Conservation (phyloP, 2,888 invertebrate species). For the Rhingia campestris region DNA sequence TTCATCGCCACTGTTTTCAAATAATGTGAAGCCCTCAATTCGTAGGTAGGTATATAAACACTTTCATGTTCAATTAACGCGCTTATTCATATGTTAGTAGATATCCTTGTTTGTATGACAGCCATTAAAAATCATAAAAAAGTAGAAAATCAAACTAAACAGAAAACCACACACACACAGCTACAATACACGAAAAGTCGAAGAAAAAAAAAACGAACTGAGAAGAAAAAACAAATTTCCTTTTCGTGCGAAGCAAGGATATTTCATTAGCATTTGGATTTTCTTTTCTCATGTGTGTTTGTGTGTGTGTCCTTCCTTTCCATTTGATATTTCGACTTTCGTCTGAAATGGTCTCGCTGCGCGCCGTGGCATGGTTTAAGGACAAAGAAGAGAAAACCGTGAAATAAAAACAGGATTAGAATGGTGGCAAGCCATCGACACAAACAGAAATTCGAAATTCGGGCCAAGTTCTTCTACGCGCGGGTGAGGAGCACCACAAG, state of each 20-base stretch:
- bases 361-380: background rate
- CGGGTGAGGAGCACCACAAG: background rate
- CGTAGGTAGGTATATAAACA: conserved; percentile 15
- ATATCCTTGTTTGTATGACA: background rate
- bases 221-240: conserved; percentile 50
- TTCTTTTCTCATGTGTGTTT: conserved; percentile 29
- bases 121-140: conserved; percentile 61
- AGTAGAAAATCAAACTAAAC: conserved; percentile 46
- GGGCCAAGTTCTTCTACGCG: conserved; percentile 41
- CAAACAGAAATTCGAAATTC: conserved; percentile 39
- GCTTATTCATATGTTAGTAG: conserved; percentile 33
- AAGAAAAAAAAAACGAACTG: background rate
- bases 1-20: conserved; percentile 14
- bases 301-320: conserved; percentile 32
- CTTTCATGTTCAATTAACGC: conserved; percentile 41
- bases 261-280: conserved; percentile 67
- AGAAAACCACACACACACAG: conserved; percentile 11
- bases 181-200: background rate
- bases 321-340: conserved; percentile 69
- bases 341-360: conserved; percentile 31
- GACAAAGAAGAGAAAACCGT: conserved; percentile 14
- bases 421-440: conserved; percentile 39
- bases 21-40: background rate
- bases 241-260: conserved; percentile 71
- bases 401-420: conserved; percentile 48